Base-by-base conservation (phyloP, 2,797 vertebrate species). In the Falco rusticolus region DNA sequence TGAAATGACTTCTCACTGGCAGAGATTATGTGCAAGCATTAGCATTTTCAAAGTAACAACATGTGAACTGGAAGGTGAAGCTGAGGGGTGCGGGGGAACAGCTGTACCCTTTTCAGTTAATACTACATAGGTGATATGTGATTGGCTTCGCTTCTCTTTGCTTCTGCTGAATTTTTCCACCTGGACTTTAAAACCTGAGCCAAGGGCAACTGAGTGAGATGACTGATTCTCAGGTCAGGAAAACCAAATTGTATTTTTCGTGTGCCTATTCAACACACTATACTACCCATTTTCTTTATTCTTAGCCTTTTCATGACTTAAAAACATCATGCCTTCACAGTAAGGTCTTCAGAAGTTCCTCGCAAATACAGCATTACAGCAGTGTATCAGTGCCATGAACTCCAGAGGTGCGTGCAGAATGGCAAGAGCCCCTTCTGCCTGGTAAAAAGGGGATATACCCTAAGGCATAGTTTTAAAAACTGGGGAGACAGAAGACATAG, bases 141-240 rank as follows among this genome's bases (percentile, higher is more conserved):
- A n/a, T 5, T 5, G 59, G 7, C 47, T 72, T 60, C 2, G 0
- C 15, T 59, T 41, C 64, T 57, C 5, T 56, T 51, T 21, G 53
- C 74, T 56, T 87, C 10, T n/a, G 68, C 37, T 31, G 2, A 6
- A 50, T 21, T 79, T 85, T 77, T 69, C 72, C 56, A 18, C 17
- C 56, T 69, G 37, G 26, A 53, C n/a, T 59, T 41, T 14, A 53
- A 59, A 13, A 26, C 28, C 22, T 13, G 51, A 71, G 64, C 51
- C 0, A 5, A 50, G 59, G 47, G 28, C 57, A 54, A 9, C 11
- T 0, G 0, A 66, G 43, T 3, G 29, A 80, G 16, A 17, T 47
- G 17, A 43, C 31, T 0, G 11, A 7, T 33, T 53, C 34, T 22
- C 71, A 31, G n/a, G n/a, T 53, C 10, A 71, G 43, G 34, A 84